These are phyloP conservation scores for Zootoca vivipara DNA, from an alignment of 2,113 vertebrate genomes.

Conservation along the genomic window DNA sequence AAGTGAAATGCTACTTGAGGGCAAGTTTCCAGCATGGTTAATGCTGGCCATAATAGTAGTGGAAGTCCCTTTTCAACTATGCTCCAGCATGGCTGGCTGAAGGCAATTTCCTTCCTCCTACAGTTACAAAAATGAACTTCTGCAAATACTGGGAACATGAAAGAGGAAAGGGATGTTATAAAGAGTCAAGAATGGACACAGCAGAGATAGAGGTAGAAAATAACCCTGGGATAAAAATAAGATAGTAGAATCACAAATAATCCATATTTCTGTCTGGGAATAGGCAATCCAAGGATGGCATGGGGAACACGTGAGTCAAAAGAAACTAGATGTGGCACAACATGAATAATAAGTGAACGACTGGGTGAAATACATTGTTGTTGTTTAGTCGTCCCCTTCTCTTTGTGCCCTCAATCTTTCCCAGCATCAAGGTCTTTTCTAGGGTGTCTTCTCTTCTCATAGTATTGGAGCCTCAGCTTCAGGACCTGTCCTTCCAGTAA, in stretches of 20 bases:
- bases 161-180: not conserved
- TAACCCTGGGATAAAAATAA: not conserved
- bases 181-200: not conserved
- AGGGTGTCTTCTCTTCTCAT: too few relatives aligned
- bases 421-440: too few relatives aligned
- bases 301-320: not conserved
- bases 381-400: too few relatives aligned
- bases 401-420: too few relatives aligned
- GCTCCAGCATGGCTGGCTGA: not conserved
- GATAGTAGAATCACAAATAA: not conserved
- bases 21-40: not conserved
- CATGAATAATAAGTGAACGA: not conserved
- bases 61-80: not conserved
- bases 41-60: not conserved
- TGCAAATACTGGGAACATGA: not conserved
- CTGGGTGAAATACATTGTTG: not conserved
- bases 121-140: not conserved
- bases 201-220: not conserved
- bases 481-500: too few relatives aligned
- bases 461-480: too few relatives aligned
- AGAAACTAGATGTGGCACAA: not conserved
- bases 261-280: not conserved
- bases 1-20: not conserved
- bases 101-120: not conserved
- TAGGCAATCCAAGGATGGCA: not conserved